phyloP scores from a whole-genome alignment of 1,140 invertebrate species.

The Lepidurus apus region DNA sequence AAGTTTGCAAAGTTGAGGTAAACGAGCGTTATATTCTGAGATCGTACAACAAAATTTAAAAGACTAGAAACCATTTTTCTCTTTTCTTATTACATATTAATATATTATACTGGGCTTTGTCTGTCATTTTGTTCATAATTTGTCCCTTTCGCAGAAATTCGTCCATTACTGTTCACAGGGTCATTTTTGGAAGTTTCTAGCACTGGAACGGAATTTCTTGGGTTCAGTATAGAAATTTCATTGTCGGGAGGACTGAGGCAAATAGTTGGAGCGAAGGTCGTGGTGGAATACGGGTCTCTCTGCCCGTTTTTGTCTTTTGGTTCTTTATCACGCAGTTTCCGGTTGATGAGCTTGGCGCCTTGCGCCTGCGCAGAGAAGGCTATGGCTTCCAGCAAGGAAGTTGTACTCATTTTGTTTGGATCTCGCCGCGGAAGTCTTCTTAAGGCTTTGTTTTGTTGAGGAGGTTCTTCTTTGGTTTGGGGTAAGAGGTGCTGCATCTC shows the following conservation, averaged over 20 bases:
- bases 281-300: not conserved
- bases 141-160: not conserved
- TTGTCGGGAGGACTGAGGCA: not conserved
- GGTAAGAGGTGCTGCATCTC: slow-evolving; percentile 16
- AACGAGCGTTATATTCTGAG: not conserved
- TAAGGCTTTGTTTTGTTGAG: not conserved
- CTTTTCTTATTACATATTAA: not conserved
- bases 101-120: not conserved
- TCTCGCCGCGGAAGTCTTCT: not conserved
- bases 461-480: not conserved
- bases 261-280: not conserved
- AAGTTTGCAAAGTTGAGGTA: not conserved
- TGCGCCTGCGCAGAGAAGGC: slow-evolving; percentile 17
- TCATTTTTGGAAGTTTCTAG: not conserved
- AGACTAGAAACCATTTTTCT: not conserved
- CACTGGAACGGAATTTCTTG: not conserved
- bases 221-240: not conserved
- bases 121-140: not conserved
- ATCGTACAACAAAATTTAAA: not conserved
- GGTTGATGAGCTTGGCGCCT: slow-evolving; percentile 13
- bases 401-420: slow-evolving; percentile 31
- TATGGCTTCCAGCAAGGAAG: slow-evolving; percentile 30
- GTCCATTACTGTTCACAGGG: not conserved
- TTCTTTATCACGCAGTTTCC: slow-evolving; percentile 10
- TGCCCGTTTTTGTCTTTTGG: not conserved